Evolutionary conservation across 2,888 invertebrate species (phyloP), one percentile per base, ranked within the genome.

Genomic region (Pollenia angustigena): DNA sequence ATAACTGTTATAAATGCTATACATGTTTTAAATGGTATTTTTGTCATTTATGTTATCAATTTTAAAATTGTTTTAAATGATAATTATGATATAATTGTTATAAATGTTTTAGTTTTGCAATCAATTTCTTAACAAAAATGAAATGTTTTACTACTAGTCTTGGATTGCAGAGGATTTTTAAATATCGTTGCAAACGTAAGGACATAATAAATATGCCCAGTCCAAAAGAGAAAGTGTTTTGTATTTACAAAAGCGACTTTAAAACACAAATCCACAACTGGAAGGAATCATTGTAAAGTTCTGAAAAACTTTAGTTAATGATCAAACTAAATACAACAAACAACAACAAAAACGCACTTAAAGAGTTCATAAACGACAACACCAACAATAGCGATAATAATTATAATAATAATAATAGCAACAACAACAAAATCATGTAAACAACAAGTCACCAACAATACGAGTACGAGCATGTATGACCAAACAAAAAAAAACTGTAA

Each of bases 401-500:
- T 56, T 58, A 46, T 44, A 75, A 14, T 32, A 62, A 82, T 62
- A 52, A 64, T n/a, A 56, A 52, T 14, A 64, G 46, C n/a, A 54
- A 48, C 14, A 75, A 50, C 48, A 85, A 54, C 42, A 71, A 84
- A 66, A 74, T 52, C 85, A 81, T 76, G 81, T 78, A 76, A 85
- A 85, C 81, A 81, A 81, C 81, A 85, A 78, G 54, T 78, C 81
- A 74, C 72, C 76, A 81, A 75, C 80, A 79, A 79, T 69, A 72
- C 60, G n/a, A 69, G 40, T 62, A 72, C 60, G 18, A 75, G 40
- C 40, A 48, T 46, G 71, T 46, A 71, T 81, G 75, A 78, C 56
- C 50, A 81, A 12, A 23, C 42, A 64, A 75, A 76, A 76, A 80
- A 11, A 75, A 69, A 56, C 50, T 40, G 60, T 40, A 71, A 78